phyloP scores from a whole-genome alignment of 2,113 vertebrate species.

The Gracilinanus agilis region DNA sequence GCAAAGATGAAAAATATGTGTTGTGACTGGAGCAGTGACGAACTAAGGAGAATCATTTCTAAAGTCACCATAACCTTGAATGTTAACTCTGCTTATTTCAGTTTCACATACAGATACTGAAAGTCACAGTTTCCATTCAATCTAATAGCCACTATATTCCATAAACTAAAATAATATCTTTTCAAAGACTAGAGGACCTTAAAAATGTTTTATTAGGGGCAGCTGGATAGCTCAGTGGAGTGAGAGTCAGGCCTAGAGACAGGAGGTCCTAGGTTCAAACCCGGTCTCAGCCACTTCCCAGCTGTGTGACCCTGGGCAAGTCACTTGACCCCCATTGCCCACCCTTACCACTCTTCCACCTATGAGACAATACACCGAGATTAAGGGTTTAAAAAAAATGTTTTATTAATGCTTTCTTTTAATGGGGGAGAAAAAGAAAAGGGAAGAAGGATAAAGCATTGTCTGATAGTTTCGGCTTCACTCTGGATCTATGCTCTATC shows the following conservation, averaged over 20 bases:
- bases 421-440: too few relatives aligned
- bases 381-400: too few relatives aligned
- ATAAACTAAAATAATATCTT: neutral
- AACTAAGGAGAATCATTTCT: neutral
- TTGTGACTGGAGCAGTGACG: neutral
- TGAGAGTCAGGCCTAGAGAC: too few relatives aligned
- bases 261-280: too few relatives aligned
- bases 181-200: neutral
- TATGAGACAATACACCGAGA: too few relatives aligned
- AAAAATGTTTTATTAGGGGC: neutral
- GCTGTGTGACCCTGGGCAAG: too few relatives aligned
- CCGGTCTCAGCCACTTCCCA: too few relatives aligned
- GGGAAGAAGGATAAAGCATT: neutral
- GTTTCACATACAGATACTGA: neutral
- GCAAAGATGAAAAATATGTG: neutral
- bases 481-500: neutral
- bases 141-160: neutral
- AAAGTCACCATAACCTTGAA: neutral
- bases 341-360: too few relatives aligned
- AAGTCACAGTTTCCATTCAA: neutral
- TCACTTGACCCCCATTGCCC: too few relatives aligned
- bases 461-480: neutral
- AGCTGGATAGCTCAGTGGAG: too few relatives aligned
- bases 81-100: neutral
- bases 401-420: neutral